Evolutionary conservation across 2,797 vertebrate genomes (phyloP).

Genomic region (Novumbra hubbsi): DNA sequence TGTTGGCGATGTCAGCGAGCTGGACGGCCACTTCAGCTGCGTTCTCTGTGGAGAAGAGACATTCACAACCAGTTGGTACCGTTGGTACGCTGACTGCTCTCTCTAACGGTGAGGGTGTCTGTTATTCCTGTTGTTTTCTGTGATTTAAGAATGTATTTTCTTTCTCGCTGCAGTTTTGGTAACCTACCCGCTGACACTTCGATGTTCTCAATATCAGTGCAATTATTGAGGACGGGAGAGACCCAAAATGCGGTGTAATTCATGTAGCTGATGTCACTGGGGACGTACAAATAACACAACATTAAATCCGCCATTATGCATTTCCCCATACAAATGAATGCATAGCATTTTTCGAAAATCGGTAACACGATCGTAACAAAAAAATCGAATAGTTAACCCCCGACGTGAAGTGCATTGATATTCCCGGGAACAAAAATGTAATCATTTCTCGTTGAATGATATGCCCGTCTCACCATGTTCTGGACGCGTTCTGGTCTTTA

Average conservation of each 20-base stretch:
- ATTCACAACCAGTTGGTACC: neutral
- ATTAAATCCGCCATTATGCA: neutral
- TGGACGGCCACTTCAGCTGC: slow-evolving; percentile 84
- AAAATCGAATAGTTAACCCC: neutral
- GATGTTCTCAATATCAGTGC: slow-evolving; percentile 73
- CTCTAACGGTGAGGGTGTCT: neutral
- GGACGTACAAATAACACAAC: neutral
- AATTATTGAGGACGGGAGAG: slow-evolving; percentile 78
- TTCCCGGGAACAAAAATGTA: neutral
- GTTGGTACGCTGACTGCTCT: neutral
- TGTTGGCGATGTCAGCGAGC: slow-evolving; percentile 81
- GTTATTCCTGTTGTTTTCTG: no score
- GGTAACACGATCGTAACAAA: neutral
- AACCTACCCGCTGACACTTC: slow-evolving; percentile 71
- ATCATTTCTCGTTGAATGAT: neutral
- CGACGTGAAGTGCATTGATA: neutral
- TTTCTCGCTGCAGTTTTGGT: neutral
- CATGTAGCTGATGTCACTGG: slow-evolving; percentile 69
- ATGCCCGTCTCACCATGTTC: slow-evolving; percentile 80
- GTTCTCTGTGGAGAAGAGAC: slow-evolving; percentile 72
- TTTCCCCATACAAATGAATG: neutral
- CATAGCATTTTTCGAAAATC: neutral
- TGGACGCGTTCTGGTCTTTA: slow-evolving; percentile 75
- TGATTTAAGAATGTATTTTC: no score
- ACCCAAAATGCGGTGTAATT: slow-evolving; percentile 81